A percentile compares a stretch with the other conserved stretches of the same genome.
phyloP scores from a whole-genome alignment of 2,113 vertebrate species.

The Epinephelus cyanopodus region DNA sequence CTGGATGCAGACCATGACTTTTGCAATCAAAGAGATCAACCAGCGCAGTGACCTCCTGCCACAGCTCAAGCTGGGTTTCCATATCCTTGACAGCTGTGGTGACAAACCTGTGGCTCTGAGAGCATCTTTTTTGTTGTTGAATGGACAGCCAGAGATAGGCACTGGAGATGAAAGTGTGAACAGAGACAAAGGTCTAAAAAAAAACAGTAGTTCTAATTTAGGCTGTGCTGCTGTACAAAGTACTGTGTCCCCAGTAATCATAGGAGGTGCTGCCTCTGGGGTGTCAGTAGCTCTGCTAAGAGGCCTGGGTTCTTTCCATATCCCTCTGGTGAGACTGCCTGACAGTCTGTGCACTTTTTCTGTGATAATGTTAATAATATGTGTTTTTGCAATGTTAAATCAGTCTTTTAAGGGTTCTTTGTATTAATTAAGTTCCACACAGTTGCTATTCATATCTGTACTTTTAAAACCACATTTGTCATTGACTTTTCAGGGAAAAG shows the following conservation, averaged over 20 bases:
- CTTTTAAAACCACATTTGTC: neutral
- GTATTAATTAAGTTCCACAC: neutral
- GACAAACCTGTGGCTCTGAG: slow-evolving; percentile 77
- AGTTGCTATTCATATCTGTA: neutral
- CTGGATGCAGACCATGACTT: slow-evolving; percentile 84
- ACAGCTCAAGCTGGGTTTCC: slow-evolving; percentile 78
- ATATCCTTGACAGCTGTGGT: slow-evolving; percentile 81
- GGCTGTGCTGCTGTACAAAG: slow-evolving; percentile 60
- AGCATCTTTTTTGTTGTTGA: slow-evolving; percentile 77
- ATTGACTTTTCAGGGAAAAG: neutral
- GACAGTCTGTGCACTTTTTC: neutral
- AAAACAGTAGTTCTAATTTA: neutral
- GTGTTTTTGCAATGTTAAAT: neutral
- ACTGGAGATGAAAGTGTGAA: neutral
- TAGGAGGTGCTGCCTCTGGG: slow-evolving; percentile 82
- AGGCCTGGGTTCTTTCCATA: slow-evolving; percentile 78
- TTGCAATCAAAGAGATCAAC: slow-evolving; percentile 83
- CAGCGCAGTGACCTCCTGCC: slow-evolving; percentile 78
- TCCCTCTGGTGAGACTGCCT: slow-evolving; percentile 77
- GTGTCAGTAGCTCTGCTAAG: slow-evolving; percentile 77
- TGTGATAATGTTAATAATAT: neutral
- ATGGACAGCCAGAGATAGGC: slow-evolving; percentile 70
- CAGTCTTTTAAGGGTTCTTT: too few relatives aligned
- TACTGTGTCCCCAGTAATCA: slow-evolving; percentile 75
- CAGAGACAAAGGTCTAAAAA: neutral